Evolutionary conservation across 2,113 vertebrate genomes (phyloP).

Genomic region (Plestiodon gilberti): DNA sequence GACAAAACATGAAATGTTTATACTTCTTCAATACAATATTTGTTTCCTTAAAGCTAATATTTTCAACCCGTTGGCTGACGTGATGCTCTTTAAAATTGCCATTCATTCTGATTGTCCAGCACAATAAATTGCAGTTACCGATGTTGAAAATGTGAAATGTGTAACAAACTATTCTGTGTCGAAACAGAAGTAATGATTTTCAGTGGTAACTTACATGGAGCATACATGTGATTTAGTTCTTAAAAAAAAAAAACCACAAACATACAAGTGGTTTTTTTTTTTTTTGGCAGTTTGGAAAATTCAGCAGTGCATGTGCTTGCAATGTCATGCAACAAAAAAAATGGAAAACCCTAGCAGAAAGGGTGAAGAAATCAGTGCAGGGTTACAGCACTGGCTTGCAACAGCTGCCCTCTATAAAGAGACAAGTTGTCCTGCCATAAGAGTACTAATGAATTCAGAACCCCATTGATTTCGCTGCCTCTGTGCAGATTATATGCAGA

Average conservation of each 20-base stretch:
- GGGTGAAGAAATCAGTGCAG: slow-evolving; percentile 54
- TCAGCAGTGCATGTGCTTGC: slow-evolving; percentile 31
- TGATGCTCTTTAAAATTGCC: background rate
- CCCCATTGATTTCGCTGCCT: slow-evolving; percentile 95
- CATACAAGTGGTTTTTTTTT: background rate
- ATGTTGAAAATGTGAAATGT: background rate
- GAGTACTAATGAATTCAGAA: slow-evolving; percentile 96
- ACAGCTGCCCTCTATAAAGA: slow-evolving; percentile 59
- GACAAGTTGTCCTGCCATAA: slow-evolving; percentile 80
- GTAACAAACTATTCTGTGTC: no score
- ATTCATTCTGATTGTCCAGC: background rate
- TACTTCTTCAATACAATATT: background rate
- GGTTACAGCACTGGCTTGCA: slow-evolving; percentile 64
- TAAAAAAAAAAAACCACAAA: background rate
- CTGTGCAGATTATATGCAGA: slow-evolving; percentile 95
- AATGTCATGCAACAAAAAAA: slow-evolving; percentile 25
- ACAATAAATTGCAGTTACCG: background rate
- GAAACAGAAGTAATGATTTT: background rate
- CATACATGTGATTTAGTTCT: slow-evolving; percentile 44
- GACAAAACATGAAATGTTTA: background rate
- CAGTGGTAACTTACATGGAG: slow-evolving; percentile 47
- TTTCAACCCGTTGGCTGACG: background rate
- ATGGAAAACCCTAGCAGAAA: slow-evolving; percentile 53
- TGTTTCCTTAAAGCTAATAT: background rate
- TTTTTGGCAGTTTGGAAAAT: background rate